Evolutionary conservation across 2,888 invertebrate species (phyloP).

Genomic region (Thumatha senex): DNA sequence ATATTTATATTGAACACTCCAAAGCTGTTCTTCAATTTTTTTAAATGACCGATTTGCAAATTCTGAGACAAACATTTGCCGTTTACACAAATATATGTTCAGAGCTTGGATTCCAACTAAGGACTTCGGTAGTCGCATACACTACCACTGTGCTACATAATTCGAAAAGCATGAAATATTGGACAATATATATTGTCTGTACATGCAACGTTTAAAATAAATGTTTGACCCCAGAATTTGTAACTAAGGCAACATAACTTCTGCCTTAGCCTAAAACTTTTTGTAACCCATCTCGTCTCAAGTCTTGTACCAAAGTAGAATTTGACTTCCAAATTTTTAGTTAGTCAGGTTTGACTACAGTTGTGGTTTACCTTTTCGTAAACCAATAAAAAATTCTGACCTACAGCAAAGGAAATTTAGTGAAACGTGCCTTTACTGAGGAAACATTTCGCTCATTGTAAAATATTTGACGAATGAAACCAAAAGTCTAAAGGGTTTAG

Average conservation of each 20-base stretch:
- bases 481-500: conserved; percentile 16
- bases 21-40: too few relatives aligned
- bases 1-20: not conserved
- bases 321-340: conserved; percentile 28
- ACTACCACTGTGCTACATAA: not conserved
- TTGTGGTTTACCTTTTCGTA: conserved; percentile 11
- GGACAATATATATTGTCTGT: not conserved
- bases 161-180: not conserved
- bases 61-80: too few relatives aligned
- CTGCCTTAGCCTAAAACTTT: conserved; percentile 13
- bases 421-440: conserved; percentile 17
- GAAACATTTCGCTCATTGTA: conserved; percentile 33
- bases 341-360: conserved; percentile 29
- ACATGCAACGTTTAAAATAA: conserved; percentile 2
- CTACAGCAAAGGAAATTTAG: conserved; percentile 18
- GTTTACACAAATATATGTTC: too few relatives aligned
- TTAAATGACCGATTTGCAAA: too few relatives aligned
- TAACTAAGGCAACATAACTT: conserved; percentile 15
- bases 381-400: conserved; percentile 33
- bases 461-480: conserved; percentile 31
- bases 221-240: conserved; percentile 19
- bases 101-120: too few relatives aligned
- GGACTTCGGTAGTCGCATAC: too few relatives aligned
- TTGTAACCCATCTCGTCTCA: conserved; percentile 19
- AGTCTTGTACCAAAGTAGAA: conserved; percentile 23